These are phyloP conservation scores for Drosophila micromelanica DNA, from an alignment of 1,140 invertebrate genomes.

Conservation along the genomic window DNA sequence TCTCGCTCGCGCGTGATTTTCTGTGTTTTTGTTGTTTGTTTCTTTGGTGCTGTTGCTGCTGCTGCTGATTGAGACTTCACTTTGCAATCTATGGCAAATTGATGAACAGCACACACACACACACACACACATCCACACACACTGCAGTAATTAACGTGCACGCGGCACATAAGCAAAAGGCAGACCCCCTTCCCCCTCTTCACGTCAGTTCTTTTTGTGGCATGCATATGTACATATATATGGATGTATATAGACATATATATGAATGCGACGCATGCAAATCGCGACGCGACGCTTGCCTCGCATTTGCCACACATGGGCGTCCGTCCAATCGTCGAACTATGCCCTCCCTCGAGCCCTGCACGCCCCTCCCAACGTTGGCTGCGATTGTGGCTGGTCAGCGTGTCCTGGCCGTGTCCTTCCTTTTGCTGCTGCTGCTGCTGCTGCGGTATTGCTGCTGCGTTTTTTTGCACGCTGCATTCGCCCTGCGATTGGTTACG, in stretches of 20 bases:
- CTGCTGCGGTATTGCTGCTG: slow-evolving; percentile 52
- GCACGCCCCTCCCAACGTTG: not conserved
- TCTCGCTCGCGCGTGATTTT: slow-evolving; percentile 23
- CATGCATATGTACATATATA: not conserved
- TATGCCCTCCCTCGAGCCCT: slow-evolving; percentile 4
- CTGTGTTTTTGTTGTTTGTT: slow-evolving; percentile 11
- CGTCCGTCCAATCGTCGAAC: slow-evolving; percentile 28
- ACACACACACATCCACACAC: slow-evolving; percentile 7
- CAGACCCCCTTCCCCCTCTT: slow-evolving; percentile 13
- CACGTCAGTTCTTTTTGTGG: not conserved
- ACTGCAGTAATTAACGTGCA: slow-evolving; percentile 77
- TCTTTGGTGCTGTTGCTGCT: slow-evolving; percentile 1
- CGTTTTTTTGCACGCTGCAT: slow-evolving; percentile 79
- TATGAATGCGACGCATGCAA: slow-evolving; percentile 70
- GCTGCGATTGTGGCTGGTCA: slow-evolving; percentile 57
- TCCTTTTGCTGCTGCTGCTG: slow-evolving; percentile 33
- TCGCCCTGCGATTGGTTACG: slow-evolving; percentile 75
- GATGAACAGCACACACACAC: slow-evolving; percentile 63
- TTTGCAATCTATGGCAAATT: slow-evolving; percentile 79
- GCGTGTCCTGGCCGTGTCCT: slow-evolving; percentile 43
- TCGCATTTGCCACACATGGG: slow-evolving; percentile 33
- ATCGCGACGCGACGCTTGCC: slow-evolving; percentile 46
- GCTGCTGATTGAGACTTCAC: slow-evolving; percentile 73
- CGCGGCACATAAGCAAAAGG: slow-evolving; percentile 70
- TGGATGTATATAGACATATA: not conserved